A percentile compares a stretch with the other conserved stretches of the same genome.
Evolutionary conservation across 1,140 invertebrate species (phyloP).

Genomic region (Drosophila kepulauana): DNA sequence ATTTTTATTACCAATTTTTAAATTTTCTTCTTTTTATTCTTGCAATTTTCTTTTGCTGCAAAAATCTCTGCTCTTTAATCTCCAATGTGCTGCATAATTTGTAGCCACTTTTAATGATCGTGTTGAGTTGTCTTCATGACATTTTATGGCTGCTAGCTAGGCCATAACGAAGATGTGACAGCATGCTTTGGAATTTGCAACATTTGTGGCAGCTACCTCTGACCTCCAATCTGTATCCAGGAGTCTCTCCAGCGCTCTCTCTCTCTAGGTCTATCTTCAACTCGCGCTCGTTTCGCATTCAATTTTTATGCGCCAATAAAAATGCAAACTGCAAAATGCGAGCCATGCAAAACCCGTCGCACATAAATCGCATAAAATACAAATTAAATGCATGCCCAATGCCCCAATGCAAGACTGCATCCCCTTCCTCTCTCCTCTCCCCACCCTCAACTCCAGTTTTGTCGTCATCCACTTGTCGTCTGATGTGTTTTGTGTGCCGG

Average conservation of each 20-base stretch:
- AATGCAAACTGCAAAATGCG: slow-evolving; percentile 70
- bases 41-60: neutral
- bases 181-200: slow-evolving; percentile 12
- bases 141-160: slow-evolving; percentile 2
- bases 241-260: neutral
- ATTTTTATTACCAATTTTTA: no score
- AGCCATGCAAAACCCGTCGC: neutral
- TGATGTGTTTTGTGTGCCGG: slow-evolving; percentile 48
- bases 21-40: no score
- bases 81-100: neutral
- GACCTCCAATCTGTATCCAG: neutral
- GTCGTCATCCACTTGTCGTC: slow-evolving; percentile 17
- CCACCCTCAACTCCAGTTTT: neutral
- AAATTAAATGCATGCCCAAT: slow-evolving; percentile 78
- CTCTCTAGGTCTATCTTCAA: neutral
- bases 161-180: slow-evolving; percentile 10
- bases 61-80: neutral
- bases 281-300: slow-evolving; percentile 1
- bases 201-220: slow-evolving; percentile 6
- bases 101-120: slow-evolving; percentile 13
- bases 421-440: no score
- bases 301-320: slow-evolving; percentile 67
- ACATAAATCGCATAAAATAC: slow-evolving; percentile 80
- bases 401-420: slow-evolving; percentile 14
- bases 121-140: neutral